These are phyloP conservation scores for Hylomyscus alleni DNA, from an alignment of 2,797 vertebrate genomes.

Conservation along the genomic window DNA sequence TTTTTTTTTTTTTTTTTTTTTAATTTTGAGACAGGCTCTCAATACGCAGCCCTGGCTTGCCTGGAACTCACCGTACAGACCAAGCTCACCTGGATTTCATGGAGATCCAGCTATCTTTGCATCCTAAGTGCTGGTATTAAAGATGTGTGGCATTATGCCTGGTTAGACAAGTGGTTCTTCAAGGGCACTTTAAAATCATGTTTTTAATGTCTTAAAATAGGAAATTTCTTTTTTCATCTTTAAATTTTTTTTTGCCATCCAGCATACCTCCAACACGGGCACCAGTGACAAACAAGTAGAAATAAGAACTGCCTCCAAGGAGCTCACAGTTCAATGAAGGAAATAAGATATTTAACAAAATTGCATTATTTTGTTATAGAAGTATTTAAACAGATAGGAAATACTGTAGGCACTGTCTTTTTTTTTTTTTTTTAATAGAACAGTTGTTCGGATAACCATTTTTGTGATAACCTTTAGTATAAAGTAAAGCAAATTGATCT, in stretches of 20 bases:
- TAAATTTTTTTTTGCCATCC: not conserved
- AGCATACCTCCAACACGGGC: not conserved
- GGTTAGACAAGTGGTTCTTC: not conserved
- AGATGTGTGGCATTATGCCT: not conserved
- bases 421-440: slow-evolving; percentile 53
- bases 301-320: not conserved
- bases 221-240: not conserved
- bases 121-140: not conserved
- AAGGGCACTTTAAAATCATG: not conserved
- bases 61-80: not conserved
- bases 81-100: too few relatives aligned
- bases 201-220: slow-evolving; percentile 42
- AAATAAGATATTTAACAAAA: slow-evolving; percentile 9
- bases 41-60: not conserved
- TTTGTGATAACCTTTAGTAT: slow-evolving; percentile 29
- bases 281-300: slow-evolving; percentile 1
- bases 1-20: not conserved
- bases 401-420: not conserved
- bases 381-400: not conserved
- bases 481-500: slow-evolving; percentile 41
- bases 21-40: not conserved
- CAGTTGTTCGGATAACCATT: slow-evolving; percentile 16
- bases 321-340: not conserved
- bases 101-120: not conserved
- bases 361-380: not conserved